Evolutionary conservation across 2,888 invertebrate genomes (phyloP), one percentile per base, ranked within the genome.

Genomic region (Camponotus fellah): DNA sequence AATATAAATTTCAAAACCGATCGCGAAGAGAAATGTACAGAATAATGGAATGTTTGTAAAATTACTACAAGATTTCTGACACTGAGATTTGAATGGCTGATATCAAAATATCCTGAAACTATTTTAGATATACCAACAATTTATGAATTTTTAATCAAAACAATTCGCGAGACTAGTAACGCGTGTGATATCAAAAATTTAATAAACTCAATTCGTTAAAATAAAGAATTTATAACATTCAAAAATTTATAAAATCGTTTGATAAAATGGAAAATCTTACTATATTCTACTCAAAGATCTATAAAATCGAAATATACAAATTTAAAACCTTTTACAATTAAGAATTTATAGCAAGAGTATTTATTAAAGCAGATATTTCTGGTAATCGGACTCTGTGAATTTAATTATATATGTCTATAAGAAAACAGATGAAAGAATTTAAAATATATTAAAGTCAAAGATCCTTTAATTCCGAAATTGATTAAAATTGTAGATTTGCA

Each of bases 1-100:
- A 34, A 64, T n/a, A 17, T 17, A n/a, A 3, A 53, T 46, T 71
- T 71, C 60, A 2, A 79, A 71, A 60, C 72, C 71, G 71, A 79
- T 71, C 32, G 69, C 79, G 43, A 21, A 40, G 66, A 56, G 26
- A 53, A 12, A 68, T 34, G 6, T 46, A 75, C 21, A 34, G 40
- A 74, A 8, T 37, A 43, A 21, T 17, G n/a, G 26, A 17, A 21
- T 3, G 34, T 14, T 26, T 37, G 53, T 17, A 17, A 66, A 76
- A 40, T 40, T 58, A 26, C 26, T 26, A 26, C 26, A 26, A 58
- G 8, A 14, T 62, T 46, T 21, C 21, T 9, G 0, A 0, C 5
- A n/a, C 6, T 40, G 12, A 43, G 0, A 26, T 46, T 43, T 17
- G 32, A 62, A 75, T 62, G 4, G 21, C 12, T 72, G 26, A 3